Conservation (phyloP, 2,888 invertebrate genomes). For the Tachina lurida region DNA sequence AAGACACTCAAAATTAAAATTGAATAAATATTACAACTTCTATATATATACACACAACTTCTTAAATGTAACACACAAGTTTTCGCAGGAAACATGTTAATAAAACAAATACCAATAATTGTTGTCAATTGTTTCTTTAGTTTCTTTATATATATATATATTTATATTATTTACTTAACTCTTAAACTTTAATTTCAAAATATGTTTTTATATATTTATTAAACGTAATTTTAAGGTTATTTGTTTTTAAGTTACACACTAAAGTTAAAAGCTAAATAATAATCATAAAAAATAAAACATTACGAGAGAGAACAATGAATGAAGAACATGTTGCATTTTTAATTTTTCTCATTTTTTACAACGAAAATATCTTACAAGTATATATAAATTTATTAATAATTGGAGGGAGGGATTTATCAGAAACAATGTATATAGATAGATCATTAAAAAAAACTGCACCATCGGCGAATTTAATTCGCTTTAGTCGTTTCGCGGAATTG, state of each 20-base stretch:
- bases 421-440: too few species aligned
- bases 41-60: too few species aligned
- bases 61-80: too few species aligned
- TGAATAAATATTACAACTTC: too few species aligned
- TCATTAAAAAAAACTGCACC: too few species aligned
- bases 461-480: too few species aligned
- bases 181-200: constrained; percentile 72
- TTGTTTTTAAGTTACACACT: constrained; percentile 63
- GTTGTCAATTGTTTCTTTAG: constrained; percentile 49
- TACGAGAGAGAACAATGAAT: constrained; percentile 59
- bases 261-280: constrained; percentile 69
- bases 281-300: constrained; percentile 55
- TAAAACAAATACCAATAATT: constrained; percentile 41
- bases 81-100: not conserved
- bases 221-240: constrained; percentile 69
- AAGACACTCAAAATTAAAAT: too few species aligned
- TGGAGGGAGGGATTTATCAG: constrained; percentile 24
- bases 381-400: constrained; percentile 58
- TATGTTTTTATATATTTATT: constrained; percentile 70
- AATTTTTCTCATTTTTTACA: constrained; percentile 45
- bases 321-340: constrained; percentile 50
- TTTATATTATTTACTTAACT: constrained; percentile 70
- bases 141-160: constrained; percentile 51
- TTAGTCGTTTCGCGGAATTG: too few species aligned
- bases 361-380: constrained; percentile 60